Base-by-base conservation (phyloP, 2,888 invertebrate species). In the Callosobruchus maculatus region DNA sequence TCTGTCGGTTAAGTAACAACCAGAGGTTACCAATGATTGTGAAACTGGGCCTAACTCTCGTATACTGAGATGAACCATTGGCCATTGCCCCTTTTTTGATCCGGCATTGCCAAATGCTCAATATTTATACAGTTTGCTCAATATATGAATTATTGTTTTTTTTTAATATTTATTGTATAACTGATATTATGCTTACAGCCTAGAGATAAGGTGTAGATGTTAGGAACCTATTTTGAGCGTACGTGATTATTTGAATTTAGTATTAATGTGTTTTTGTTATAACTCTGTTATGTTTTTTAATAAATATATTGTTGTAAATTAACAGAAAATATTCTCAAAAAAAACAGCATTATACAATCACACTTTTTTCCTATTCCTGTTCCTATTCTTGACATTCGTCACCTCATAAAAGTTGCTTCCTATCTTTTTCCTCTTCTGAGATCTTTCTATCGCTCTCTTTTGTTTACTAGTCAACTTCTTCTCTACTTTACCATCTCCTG, bases 341-440 rank as follows among this genome's bases (percentile, higher is more conserved):
- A 1, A 49, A 49, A 49, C 49, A 1, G 1, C 7, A 18, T 49
- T 77, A 49, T 49, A 49, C 18, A 18, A 5, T 49, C 13, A 13
- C 49, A 49, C 49, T 80, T 87, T 90, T 81, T 91, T 94, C 84
- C 92, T 93, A 84, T 91, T 91, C 78, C 94, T 91, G 87, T 95
- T 95, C 80, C 93, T 92, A 86, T 96, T 96, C 86, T 96, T 96
- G 72, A 96, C 96, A 89, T 97, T 96, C 13, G 94, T 90, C 31
- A 93, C 92, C 90, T 95, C 95, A 86, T 96, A 96, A 85, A 96
- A 96, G 87, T 96, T 94, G 85, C 94, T 95, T 80, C 96, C 96
- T 75, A 94, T 92, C 84, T 95, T 96, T 84, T 93, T 94, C 18
- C 94, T 90, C 80, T 93, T 94, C 78, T 90, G 91, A 18, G 92